Base-by-base conservation (phyloP, 2,797 vertebrate species). In the Pempheris klunzingeri region DNA sequence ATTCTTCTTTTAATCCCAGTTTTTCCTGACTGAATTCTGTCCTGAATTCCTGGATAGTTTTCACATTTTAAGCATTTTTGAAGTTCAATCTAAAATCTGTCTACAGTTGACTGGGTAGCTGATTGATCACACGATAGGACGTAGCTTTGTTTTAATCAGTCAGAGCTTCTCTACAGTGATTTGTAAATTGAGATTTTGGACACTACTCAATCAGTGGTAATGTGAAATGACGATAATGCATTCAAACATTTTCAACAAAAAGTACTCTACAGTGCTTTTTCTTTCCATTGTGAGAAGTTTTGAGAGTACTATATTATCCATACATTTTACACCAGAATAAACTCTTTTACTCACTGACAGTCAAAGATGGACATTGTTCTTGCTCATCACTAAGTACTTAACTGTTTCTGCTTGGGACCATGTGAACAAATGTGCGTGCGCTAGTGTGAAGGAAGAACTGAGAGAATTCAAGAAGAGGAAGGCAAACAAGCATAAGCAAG, bases 311-410 rank as follows among this genome's bases (percentile, higher is more conserved):
- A 18, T 4, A 5, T n/a, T 22, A 36, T 47, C 20, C 20, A 32
- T 57, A 39, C 0, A 32, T 49, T 24, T 14, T 6, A 28, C 39
- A 26, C 3, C 9, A 2, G 5, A 17, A 34, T 43, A 20, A 53
- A 60, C n/a, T n/a, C n/a, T n/a, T n/a, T 82, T 83, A 75, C 71
- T 80, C 54, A 64, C 58, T 67, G 59, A 63, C 24, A 38, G 60
- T 61, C 58, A 32, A 30, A 75, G 28, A 55, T 3, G 17, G 70
- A 71, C 36, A 39, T 22, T 34, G 4, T 14, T n/a, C 54, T 47
- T 9, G 14, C 64, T 74, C 57, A 41, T 70, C 62, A 38, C 77
- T 72, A 77, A 87, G 83, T 85, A 84, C 87, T 83, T 89, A 68
- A 70, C 59, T 71, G 75, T 74, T 80, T 87, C 81, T 2, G 30